phyloP scores from a whole-genome alignment of 2,113 vertebrate species.

The human region GRCh38 chr12:47781501-47782000 shows the following conservation, averaged over 20 bases:
- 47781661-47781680: conserved; percentile 41
- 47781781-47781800: neutral
- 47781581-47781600: neutral
- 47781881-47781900: neutral
- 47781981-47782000: neutral
- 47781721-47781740: neutral
- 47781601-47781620: conserved; percentile 42
- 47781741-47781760: neutral
- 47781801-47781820: neutral
- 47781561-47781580: conserved; percentile 44
- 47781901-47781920: neutral
- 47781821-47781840: neutral
- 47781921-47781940: neutral
- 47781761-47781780: neutral
- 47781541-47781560: neutral
- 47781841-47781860: neutral
- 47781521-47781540: neutral
- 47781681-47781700: neutral
- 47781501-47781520: neutral
- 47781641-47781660: conserved; percentile 62
- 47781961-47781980: neutral
- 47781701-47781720: no score
- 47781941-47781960: neutral
- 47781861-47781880: neutral
- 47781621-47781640: conserved; percentile 66